phyloP scores from a whole-genome alignment of 2,797 vertebrate genomes.

The Serranus cabrilla region DNA sequence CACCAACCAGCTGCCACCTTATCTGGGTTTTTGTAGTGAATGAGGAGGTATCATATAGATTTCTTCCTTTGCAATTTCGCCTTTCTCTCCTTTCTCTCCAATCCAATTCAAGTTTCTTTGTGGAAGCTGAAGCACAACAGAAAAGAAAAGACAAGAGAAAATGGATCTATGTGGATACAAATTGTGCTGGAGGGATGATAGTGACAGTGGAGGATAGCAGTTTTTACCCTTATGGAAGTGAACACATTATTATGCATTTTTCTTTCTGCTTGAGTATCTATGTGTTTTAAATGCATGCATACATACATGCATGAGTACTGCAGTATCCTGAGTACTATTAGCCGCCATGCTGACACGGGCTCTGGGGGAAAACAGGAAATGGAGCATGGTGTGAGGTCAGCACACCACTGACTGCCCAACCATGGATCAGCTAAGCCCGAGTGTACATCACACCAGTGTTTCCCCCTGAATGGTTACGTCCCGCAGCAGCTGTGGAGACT shows the following conservation, averaged over 20 bases:
- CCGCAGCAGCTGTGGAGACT: conserved; percentile 32
- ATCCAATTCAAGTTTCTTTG: no score
- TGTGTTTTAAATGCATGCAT: conserved; percentile 30
- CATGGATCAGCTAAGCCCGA: conserved; percentile 48
- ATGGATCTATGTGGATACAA: not conserved
- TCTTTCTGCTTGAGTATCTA: conserved; percentile 3
- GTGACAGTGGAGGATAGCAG: not conserved
- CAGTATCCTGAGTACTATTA: conserved; percentile 42
- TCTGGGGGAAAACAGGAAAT: conserved; percentile 78
- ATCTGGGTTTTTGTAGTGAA: no score
- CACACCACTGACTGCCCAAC: conserved; percentile 65
- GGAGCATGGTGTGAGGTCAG: conserved; percentile 78
- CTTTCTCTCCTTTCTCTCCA: no score
- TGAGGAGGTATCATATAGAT: no score
- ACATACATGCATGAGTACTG: conserved; percentile 23
- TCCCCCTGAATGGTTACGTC: conserved; percentile 34
- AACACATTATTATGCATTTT: conserved; percentile 8
- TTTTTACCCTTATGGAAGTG: conserved; percentile 15
- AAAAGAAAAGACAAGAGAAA: not conserved
- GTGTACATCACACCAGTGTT: conserved; percentile 53
- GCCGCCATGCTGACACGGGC: conserved; percentile 60
- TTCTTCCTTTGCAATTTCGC: no score
- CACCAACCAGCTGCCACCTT: no score
- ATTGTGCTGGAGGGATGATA: not conserved
- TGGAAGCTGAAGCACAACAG: not conserved